Percentiles rank a stretch among this genome's conserved stretches.
Evolutionary conservation across 2,888 invertebrate species (phyloP).

Genomic region (Holacanthella duospinosa): DNA sequence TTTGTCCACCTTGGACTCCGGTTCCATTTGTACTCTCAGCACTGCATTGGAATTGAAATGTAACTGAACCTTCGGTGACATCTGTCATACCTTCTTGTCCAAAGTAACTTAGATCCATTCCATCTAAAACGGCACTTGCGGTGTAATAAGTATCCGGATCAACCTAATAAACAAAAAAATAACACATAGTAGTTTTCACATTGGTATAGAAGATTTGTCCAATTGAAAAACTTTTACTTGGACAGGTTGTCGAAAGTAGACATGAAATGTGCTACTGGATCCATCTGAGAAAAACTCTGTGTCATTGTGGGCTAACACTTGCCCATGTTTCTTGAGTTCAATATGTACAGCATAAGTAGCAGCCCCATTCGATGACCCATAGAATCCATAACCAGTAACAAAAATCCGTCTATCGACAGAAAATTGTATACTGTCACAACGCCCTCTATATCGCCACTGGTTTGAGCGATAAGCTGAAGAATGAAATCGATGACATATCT

Average conservation of each 20-base stretch:
- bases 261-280: conserved; percentile 89
- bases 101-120: conserved; percentile 87
- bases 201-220: too few relatives aligned
- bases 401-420: conserved; percentile 91
- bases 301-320: conserved; percentile 78
- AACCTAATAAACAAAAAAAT: conserved; percentile 49
- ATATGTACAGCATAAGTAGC: conserved; percentile 91
- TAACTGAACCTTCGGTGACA: conserved; percentile 81
- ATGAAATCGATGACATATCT: conserved; percentile 90
- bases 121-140: conserved; percentile 88
- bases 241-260: conserved; percentile 64
- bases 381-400: conserved; percentile 88
- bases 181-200: too few relatives aligned
- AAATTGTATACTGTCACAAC: conserved; percentile 94
- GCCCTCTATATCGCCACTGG: conserved; percentile 92
- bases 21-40: conserved; percentile 96
- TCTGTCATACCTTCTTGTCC: conserved; percentile 95
- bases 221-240: too few relatives aligned
- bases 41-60: conserved; percentile 94
- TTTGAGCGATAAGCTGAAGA: conserved; percentile 93
- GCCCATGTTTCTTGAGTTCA: conserved; percentile 78
- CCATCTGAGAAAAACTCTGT: conserved; percentile 94
- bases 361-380: conserved; percentile 90
- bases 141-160: conserved; percentile 91
- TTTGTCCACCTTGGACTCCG: conserved; percentile 87